These are phyloP conservation scores for Nezara viridula DNA, from an alignment of 2,888 invertebrate genomes.

Conservation along the genomic window DNA sequence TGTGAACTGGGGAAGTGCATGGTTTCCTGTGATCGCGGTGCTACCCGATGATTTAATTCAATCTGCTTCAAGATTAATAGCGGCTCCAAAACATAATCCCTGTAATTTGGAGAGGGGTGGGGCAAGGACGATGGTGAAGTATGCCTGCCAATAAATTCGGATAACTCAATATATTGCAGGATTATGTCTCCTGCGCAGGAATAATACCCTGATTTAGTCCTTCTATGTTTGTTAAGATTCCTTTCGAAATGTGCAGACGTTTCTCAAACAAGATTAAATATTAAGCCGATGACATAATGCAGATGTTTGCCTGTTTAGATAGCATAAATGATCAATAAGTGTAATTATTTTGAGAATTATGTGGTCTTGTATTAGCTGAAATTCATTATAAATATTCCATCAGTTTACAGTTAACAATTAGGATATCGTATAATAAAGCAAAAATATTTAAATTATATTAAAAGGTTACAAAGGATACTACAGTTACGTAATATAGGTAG, in stretches of 20 bases:
- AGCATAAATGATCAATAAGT: neutral
- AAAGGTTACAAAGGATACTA: too few relatives aligned
- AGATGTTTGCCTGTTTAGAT: neutral
- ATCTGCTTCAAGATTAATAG: neutral
- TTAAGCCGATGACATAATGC: neutral
- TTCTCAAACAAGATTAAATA: neutral
- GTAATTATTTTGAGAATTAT: neutral
- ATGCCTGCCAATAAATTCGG: neutral
- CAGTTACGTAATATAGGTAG: too few relatives aligned
- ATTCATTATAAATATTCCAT: too few relatives aligned
- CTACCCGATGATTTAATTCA: conserved; percentile 16
- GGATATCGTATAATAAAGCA: too few relatives aligned
- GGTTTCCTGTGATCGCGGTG: neutral
- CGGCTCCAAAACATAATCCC: neutral
- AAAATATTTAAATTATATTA: too few relatives aligned
- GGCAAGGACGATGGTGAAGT: neutral
- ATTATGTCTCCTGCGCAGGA: neutral
- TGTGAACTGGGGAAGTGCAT: neutral
- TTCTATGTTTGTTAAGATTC: neutral
- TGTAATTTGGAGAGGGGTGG: conserved; percentile 7
- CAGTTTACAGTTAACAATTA: too few relatives aligned
- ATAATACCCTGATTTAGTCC: neutral
- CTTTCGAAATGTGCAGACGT: neutral
- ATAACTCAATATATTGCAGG: neutral
- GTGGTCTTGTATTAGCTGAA: neutral